phyloP scores from a whole-genome alignment of 2,888 invertebrate genomes.

The Plagodis pulveraria region DNA sequence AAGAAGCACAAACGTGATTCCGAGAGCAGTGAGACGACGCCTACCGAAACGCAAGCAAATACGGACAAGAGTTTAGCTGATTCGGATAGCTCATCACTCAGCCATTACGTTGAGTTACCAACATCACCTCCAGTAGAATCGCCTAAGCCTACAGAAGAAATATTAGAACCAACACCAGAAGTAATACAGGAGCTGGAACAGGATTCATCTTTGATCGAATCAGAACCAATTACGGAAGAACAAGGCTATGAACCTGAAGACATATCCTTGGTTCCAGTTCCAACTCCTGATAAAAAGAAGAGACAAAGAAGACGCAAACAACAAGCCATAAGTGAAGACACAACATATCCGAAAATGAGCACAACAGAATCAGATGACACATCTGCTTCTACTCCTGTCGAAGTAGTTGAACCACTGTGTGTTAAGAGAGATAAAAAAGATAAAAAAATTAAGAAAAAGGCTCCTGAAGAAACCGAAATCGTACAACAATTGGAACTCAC shows the following conservation, averaged over 20 bases:
- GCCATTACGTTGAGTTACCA: slow-evolving; percentile 73
- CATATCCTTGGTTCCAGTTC: slow-evolving; percentile 74
- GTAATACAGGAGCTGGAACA: slow-evolving; percentile 56
- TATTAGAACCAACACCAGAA: slow-evolving; percentile 39
- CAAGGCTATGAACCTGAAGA: slow-evolving; percentile 91
- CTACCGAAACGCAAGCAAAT: slow-evolving; percentile 55
- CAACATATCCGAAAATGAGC: slow-evolving; percentile 67
- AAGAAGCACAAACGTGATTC: slow-evolving; percentile 85
- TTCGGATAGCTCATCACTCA: slow-evolving; percentile 73
- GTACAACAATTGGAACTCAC: slow-evolving; percentile 44
- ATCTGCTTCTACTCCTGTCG: slow-evolving; percentile 57
- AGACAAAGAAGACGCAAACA: slow-evolving; percentile 77
- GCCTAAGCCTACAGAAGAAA: slow-evolving; percentile 64
- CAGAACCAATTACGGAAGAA: slow-evolving; percentile 78
- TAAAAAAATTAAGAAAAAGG: slow-evolving; percentile 81
- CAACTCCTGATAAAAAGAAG: slow-evolving; percentile 72
- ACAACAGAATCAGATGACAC: slow-evolving; percentile 73
- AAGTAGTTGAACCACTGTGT: slow-evolving; percentile 51
- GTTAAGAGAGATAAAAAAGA: slow-evolving; percentile 63
- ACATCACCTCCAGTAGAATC: slow-evolving; percentile 79
- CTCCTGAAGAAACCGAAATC: slow-evolving; percentile 52
- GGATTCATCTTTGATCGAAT: slow-evolving; percentile 72
- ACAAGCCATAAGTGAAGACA: slow-evolving; percentile 68
- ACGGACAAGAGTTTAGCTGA: slow-evolving; percentile 67
- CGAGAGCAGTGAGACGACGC: slow-evolving; percentile 56